Percentiles rank a stretch among this genome's conserved stretches.
Evolutionary conservation across 1,140 invertebrate genomes (phyloP).

Genomic region (Galleria mellonella): DNA sequence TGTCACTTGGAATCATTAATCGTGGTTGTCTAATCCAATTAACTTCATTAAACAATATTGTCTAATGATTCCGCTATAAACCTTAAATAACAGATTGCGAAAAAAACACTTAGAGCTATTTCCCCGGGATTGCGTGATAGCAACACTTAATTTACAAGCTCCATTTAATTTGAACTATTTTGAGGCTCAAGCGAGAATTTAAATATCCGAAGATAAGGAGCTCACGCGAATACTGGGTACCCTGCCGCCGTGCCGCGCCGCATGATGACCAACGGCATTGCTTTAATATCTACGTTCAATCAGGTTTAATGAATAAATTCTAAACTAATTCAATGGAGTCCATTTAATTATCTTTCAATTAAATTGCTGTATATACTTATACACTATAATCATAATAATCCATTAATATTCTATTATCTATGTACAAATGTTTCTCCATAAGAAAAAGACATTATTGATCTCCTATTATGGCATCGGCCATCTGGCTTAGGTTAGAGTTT

Average conservation of each 20-base stretch:
- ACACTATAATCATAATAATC: no score
- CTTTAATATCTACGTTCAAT: constrained; percentile 42
- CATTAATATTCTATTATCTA: no score
- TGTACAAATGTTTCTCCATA: no score
- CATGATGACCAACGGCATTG: constrained; percentile 10
- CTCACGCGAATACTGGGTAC: constrained; percentile 44
- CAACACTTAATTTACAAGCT: constrained; percentile 72
- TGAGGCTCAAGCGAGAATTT: constrained; percentile 68
- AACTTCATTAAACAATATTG: neutral
- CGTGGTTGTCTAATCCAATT: no score
- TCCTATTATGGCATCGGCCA: no score
- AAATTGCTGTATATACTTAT: no score
- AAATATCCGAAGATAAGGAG: constrained; percentile 70
- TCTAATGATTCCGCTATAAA: neutral
- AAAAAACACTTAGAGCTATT: constrained; percentile 65
- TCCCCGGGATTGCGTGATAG: constrained; percentile 65
- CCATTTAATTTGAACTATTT: constrained; percentile 73
- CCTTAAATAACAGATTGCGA: constrained; percentile 44
- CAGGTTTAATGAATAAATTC: constrained; percentile 43
- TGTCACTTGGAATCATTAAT: no score
- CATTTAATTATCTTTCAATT: no score
- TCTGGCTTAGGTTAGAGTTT: no score
- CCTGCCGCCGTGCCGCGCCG: no score
- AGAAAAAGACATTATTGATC: no score
- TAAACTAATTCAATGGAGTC: no score